phyloP scores from a whole-genome alignment of 35 echinoderm and acorn worm genomes.

The Nesometra sesokonis region DNA sequence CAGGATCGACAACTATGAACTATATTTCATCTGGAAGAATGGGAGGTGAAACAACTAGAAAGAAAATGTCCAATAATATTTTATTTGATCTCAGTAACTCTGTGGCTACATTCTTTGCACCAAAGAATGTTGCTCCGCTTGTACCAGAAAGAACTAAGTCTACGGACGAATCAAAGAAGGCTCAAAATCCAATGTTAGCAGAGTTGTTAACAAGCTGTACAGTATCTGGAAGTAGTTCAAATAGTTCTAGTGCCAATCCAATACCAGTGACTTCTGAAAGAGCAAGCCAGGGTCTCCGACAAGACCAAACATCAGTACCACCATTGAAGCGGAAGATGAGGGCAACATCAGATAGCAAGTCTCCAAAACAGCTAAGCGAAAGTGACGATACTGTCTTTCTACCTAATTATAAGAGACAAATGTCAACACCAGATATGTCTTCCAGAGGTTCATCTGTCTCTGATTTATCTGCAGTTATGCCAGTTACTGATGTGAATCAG shows the following conservation, averaged over 20 bases:
- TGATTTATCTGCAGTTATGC: neutral
- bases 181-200: conserved; percentile 91
- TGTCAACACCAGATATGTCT: neutral
- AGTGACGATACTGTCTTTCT: neutral
- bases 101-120: conserved; percentile 38
- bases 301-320: neutral
- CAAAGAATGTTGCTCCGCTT: neutral
- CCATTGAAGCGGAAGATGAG: neutral
- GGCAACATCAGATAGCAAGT: neutral
- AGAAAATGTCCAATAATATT: conserved; percentile 10
- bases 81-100: conserved; percentile 54
- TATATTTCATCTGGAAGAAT: neutral
- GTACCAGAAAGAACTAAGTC: neutral
- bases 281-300: neutral
- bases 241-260: conserved; percentile 7
- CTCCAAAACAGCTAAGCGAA: neutral
- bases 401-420: neutral
- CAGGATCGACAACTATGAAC: neutral
- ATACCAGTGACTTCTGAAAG: conserved; percentile 15
- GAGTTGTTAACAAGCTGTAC: conserved; percentile 58
- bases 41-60: neutral
- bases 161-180: conserved; percentile 43
- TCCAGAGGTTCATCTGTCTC: neutral
- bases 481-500: neutral
- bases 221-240: conserved; percentile 14